Evolutionary conservation across 2,113 vertebrate genomes (phyloP).

Genomic region (Regulus satrapa): DNA sequence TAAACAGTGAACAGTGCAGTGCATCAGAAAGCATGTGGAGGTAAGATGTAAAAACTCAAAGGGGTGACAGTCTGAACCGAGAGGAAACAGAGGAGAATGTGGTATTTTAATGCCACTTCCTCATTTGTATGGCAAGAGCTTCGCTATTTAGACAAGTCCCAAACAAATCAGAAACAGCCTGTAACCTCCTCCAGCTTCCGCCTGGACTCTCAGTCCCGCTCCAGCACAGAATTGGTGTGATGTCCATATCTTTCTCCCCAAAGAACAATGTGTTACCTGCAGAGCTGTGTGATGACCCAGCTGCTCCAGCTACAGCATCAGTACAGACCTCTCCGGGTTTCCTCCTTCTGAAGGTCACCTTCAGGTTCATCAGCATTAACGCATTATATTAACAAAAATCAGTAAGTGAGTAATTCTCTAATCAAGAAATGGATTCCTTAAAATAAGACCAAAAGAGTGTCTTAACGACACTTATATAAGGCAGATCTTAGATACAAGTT

Average conservation of each 20-base stretch:
- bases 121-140: neutral
- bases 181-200: neutral
- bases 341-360: neutral
- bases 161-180: neutral
- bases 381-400: neutral
- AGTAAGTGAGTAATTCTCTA: neutral
- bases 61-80: accelerated
- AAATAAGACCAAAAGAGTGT: neutral
- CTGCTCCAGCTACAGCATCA: neutral
- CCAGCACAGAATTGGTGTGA: neutral
- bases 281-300: neutral
- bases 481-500: neutral
- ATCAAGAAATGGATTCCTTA: neutral
- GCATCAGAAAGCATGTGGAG: neutral
- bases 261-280: accelerated
- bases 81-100: neutral
- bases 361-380: neutral
- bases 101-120: neutral
- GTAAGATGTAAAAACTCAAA: neutral
- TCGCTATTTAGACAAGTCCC: neutral
- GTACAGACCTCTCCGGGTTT: neutral
- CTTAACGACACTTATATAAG: neutral
- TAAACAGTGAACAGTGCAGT: neutral
- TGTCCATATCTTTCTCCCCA: neutral
- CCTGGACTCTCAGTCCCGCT: neutral